Evolutionary conservation across 2,888 invertebrate genomes (phyloP).

Genomic region (Prosapia bicincta): DNA sequence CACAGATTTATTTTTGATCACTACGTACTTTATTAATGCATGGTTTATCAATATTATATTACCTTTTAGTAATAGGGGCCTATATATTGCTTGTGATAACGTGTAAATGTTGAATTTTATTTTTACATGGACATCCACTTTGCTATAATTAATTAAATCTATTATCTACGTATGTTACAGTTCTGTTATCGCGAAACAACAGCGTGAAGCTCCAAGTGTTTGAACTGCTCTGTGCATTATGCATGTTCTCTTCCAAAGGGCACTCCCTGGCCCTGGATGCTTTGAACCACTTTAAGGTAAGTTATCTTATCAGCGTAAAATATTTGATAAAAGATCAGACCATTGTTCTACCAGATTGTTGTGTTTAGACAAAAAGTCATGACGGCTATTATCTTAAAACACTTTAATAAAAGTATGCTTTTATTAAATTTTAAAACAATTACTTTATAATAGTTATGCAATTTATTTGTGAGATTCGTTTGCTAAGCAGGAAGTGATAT

Average conservation of each 20-base stretch:
- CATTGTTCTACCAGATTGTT: background rate
- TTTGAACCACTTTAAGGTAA: slow-evolving; percentile 47
- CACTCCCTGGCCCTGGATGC: slow-evolving; percentile 46
- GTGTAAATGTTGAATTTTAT: too few relatives aligned
- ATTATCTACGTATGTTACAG: slow-evolving; percentile 41
- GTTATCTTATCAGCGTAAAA: background rate
- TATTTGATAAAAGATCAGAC: background rate
- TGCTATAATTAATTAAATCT: background rate
- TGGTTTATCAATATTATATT: too few relatives aligned
- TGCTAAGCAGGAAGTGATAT: too few relatives aligned
- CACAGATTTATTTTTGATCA: too few relatives aligned
- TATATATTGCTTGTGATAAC: too few relatives aligned
- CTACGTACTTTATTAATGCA: too few relatives aligned
- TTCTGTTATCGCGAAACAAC: slow-evolving; percentile 46
- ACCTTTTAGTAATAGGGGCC: too few relatives aligned
- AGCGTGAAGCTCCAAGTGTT: slow-evolving; percentile 49
- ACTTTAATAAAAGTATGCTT: too few relatives aligned
- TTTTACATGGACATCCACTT: background rate
- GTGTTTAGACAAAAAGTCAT: background rate
- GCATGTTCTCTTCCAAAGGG: slow-evolving; percentile 46
- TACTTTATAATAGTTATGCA: background rate
- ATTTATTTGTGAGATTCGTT: too few relatives aligned
- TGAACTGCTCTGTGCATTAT: slow-evolving; percentile 48
- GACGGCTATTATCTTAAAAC: background rate
- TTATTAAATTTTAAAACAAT: background rate